These are phyloP conservation scores for Arbacia lixula DNA, from an alignment of 53 echinoderm and acorn worm species.

Conservation along the genomic window DNA sequence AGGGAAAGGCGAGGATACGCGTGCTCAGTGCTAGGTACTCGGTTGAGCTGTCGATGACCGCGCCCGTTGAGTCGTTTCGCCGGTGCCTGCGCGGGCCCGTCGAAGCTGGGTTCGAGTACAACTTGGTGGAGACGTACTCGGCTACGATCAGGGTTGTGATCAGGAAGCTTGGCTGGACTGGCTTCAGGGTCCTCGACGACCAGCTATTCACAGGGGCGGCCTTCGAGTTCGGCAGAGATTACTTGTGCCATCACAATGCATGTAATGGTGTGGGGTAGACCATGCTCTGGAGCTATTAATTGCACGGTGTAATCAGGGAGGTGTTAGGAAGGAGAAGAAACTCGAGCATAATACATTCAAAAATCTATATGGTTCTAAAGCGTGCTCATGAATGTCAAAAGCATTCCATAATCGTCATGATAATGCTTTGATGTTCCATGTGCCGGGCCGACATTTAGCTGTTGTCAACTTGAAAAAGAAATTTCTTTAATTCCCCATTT, in stretches of 20 bases:
- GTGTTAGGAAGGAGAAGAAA: no score
- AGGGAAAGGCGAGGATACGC: constrained; percentile 51
- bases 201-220: constrained; percentile 49
- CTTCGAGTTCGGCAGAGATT: constrained; percentile 77
- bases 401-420: no score
- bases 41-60: constrained; percentile 41
- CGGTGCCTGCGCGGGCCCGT: constrained; percentile 78
- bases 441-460: no score
- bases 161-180: constrained; percentile 10
- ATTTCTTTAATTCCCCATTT: no score
- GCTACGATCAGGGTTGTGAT: constrained; percentile 58
- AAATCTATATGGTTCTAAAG: no score
- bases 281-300: neutral
- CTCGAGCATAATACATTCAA: no score
- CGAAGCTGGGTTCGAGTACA: constrained; percentile 66
- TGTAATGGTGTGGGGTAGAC: no score
- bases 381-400: no score
- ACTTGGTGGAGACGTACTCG: constrained; percentile 72
- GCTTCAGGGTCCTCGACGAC: constrained; percentile 53
- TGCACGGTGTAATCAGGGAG: no score
- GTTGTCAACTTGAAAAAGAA: no score
- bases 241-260: constrained; percentile 68
- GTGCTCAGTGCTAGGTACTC: constrained; percentile 38
- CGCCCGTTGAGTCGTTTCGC: constrained; percentile 55
- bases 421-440: no score